A percentile compares a stretch with the other conserved stretches of the same genome.
Evolutionary conservation across 2,113 vertebrate genomes (phyloP).

Genomic region (Planiliza haematocheilus): DNA sequence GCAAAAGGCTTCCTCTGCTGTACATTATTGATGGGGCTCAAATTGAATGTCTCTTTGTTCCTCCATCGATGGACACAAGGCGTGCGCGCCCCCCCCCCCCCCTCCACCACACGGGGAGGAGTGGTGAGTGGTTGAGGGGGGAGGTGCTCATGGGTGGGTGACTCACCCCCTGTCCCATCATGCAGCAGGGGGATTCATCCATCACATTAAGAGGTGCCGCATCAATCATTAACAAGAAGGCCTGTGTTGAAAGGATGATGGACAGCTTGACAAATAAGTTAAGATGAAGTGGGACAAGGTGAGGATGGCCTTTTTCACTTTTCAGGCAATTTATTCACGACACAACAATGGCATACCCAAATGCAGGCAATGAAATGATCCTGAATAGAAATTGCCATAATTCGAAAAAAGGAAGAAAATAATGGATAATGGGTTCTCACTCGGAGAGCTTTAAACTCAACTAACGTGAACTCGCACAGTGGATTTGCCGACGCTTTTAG

Average conservation of each 20-base stretch:
- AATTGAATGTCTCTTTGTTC: constrained; percentile 79
- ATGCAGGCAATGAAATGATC: constrained; percentile 40
- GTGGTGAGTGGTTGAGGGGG: constrained; percentile 23
- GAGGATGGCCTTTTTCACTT: constrained; percentile 62
- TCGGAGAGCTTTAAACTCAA: constrained; percentile 45
- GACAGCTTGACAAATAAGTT: constrained; percentile 81
- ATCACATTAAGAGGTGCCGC: constrained; percentile 80
- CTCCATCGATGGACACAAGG: constrained; percentile 68
- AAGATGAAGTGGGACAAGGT: constrained; percentile 75
- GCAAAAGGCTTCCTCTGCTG: constrained; percentile 60
- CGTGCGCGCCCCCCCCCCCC: no score
- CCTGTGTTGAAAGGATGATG: constrained; percentile 74
- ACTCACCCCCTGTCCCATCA: constrained; percentile 66
- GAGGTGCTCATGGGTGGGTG: constrained; percentile 32
- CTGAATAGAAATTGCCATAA: constrained; percentile 39
- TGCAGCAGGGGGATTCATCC: constrained; percentile 72
- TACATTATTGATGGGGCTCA: constrained; percentile 80
- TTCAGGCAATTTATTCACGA: constrained; percentile 56
- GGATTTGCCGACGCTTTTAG: constrained; percentile 44
- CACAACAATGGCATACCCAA: constrained; percentile 45
- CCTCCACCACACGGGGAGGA: constrained; percentile 37
- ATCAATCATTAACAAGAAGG: constrained; percentile 83
- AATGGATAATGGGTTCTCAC: constrained; percentile 43
- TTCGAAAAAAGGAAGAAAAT: constrained; percentile 48
- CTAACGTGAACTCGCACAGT: constrained; percentile 42